Evolutionary conservation across 92 coral and sea anemone species (phyloP), one percentile per base, ranked within the genome.

Genomic region (Phenganax stokvisi): DNA sequence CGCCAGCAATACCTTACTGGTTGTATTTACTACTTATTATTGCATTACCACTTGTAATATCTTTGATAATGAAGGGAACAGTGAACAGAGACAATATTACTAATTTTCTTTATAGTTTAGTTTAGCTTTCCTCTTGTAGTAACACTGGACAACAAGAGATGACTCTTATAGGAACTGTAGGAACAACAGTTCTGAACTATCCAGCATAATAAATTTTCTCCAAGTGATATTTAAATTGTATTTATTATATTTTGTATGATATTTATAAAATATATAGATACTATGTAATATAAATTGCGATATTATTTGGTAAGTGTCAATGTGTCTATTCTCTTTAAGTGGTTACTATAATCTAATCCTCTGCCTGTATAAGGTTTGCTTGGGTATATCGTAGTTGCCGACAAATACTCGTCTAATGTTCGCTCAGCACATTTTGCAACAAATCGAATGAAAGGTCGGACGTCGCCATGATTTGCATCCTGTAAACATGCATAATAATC

Each of bases 401-500:
- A 88, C 60, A 94, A 84, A 62, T 94, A 94, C 52, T 92, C 98
- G 58, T 94, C 98, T 62, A 94, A 88, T 29, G 98, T 92, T 81
- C 92, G 86, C 69, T 94, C 97, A 8, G 98, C 90, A 76, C 98
- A 94, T 29, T 87, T 83, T 13, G 94, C 98, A 67, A 94, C 96
- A 87, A 94, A 94, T 79, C 98, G 84, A 73, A 94, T 94, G 64
- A 94, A 94, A 1, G 98, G 98, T 54, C 98, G 84, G 3, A 94
- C 81, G 83, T 94, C 98, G 2, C 98, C 98, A 74, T 88, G 96
- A 80, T 94, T 94, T n/a, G 98, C 98, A 72, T 87, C 86, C 83
- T 92, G 85, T 74, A 94, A 84, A 80, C 79, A 88, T 28, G 89
- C 97, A 59, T 94, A 94, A 74, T 94, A 94, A 29, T 87, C 86